phyloP scores from a whole-genome alignment of 2,888 invertebrate species.

The Bedellia somnulentella region DNA sequence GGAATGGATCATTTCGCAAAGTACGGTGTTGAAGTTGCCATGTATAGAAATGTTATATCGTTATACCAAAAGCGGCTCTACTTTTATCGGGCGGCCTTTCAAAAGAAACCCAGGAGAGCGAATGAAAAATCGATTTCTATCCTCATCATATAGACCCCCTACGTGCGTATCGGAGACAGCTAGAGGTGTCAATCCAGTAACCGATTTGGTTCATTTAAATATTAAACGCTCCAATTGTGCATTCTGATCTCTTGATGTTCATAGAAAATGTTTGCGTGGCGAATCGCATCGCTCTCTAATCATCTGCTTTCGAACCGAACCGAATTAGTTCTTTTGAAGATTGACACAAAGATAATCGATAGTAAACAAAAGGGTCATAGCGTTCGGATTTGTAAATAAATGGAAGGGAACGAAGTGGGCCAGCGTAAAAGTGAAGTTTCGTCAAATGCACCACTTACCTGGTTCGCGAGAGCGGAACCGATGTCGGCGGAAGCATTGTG shows the following conservation, averaged over 20 bases:
- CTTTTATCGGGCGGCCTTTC: too few species aligned
- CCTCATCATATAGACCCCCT: too few species aligned
- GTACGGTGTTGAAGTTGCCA: slow-evolving; percentile 2
- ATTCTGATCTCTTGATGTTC: slow-evolving; percentile 49
- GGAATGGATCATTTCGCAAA: too few species aligned
- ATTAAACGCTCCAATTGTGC: slow-evolving; percentile 49
- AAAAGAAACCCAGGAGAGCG: too few species aligned
- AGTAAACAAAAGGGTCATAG: slow-evolving; percentile 26
- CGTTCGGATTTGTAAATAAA: slow-evolving; percentile 23
- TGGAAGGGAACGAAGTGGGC: slow-evolving; percentile 24
- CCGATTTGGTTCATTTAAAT: slow-evolving; percentile 36
- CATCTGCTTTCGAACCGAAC: slow-evolving; percentile 28
- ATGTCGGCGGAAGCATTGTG: slow-evolving; percentile 43
- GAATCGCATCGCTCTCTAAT: slow-evolving; percentile 28
- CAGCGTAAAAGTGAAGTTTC: slow-evolving; percentile 54
- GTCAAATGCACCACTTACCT: slow-evolving; percentile 53
- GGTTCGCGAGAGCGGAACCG: slow-evolving; percentile 57
- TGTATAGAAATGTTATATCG: too few species aligned
- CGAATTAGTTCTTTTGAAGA: slow-evolving; percentile 34
- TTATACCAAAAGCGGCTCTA: too few species aligned
- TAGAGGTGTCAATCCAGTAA: not conserved
- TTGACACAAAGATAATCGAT: slow-evolving; percentile 33
- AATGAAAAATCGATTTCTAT: too few species aligned
- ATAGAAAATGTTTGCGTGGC: slow-evolving; percentile 43
- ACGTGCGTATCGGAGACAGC: slow-evolving; percentile 20